Conservation (phyloP, 2,797 vertebrate genomes). For the Mallotus villosus region DNA sequence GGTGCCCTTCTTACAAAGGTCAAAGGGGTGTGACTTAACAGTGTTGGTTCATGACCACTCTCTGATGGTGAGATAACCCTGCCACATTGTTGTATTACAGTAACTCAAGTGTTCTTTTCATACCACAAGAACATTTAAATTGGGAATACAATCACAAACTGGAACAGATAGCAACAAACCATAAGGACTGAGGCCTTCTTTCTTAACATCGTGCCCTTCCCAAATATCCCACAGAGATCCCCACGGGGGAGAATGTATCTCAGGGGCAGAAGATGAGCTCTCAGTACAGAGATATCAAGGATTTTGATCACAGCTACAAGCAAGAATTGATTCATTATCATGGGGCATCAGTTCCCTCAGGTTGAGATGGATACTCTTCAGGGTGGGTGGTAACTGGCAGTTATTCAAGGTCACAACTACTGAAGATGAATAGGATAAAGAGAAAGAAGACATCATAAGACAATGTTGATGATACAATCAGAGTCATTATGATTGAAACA, state of each 20-base stretch:
- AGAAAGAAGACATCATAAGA: slow-evolving; percentile 21
- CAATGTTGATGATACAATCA: slow-evolving; percentile 22
- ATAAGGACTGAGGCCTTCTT: slow-evolving; percentile 49
- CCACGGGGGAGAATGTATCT: slow-evolving; percentile 29
- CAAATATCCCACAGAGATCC: slow-evolving; percentile 43
- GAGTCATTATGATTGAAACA: slow-evolving; percentile 36
- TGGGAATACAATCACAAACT: neutral
- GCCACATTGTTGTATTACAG: neutral
- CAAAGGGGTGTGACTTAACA: too few relatives aligned
- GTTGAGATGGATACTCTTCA: slow-evolving; percentile 63
- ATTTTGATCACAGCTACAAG: slow-evolving; percentile 71
- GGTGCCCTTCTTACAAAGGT: neutral
- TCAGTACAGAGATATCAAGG: slow-evolving; percentile 60
- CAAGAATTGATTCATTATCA: slow-evolving; percentile 78
- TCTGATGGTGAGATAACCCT: neutral
- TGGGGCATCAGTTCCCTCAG: slow-evolving; percentile 61
- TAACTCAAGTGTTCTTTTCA: neutral
- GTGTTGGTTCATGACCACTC: too few relatives aligned
- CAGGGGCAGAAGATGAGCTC: slow-evolving; percentile 37
- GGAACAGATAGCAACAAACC: slow-evolving; percentile 3
- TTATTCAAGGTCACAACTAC: slow-evolving; percentile 70
- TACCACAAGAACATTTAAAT: neutral
- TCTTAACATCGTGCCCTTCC: slow-evolving; percentile 57
- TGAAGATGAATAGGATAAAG: slow-evolving; percentile 30
- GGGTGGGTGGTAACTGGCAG: slow-evolving; percentile 58